These are phyloP conservation scores for Eudasyphora cyanicolor DNA, from an alignment of 2,888 invertebrate genomes.

Conservation along the genomic window DNA sequence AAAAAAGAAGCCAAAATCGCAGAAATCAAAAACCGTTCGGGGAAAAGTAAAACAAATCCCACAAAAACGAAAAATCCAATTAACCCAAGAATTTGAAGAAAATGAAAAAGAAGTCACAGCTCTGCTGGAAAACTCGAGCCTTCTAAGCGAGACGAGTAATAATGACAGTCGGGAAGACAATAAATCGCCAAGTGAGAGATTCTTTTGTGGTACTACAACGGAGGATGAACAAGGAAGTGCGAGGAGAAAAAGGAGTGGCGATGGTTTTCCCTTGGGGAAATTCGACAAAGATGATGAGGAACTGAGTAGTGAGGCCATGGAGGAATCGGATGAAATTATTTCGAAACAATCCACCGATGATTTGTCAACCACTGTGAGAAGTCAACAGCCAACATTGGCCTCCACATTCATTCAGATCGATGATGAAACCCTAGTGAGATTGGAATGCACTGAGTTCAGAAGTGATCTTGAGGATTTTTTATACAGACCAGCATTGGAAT, in stretches of 20 bases:
- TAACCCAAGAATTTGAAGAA: slow-evolving; percentile 72
- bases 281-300: slow-evolving; percentile 30
- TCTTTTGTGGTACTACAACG: slow-evolving; percentile 69
- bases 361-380: slow-evolving; percentile 32
- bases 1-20: slow-evolving; percentile 54
- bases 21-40: slow-evolving; percentile 43
- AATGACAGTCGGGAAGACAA: slow-evolving; percentile 44
- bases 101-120: slow-evolving; percentile 73
- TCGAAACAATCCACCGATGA: slow-evolving; percentile 51
- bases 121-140: slow-evolving; percentile 68
- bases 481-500: slow-evolving; percentile 54
- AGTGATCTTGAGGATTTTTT: slow-evolving; percentile 12
- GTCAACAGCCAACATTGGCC: slow-evolving; percentile 65
- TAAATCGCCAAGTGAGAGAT: slow-evolving; percentile 67
- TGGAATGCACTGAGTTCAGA: not conserved
- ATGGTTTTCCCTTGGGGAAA: not conserved
- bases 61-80: slow-evolving; percentile 71
- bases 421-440: slow-evolving; percentile 17
- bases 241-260: not conserved
- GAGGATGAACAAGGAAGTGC: slow-evolving; percentile 27
- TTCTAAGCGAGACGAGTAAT: slow-evolving; percentile 61
- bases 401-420: slow-evolving; percentile 78
- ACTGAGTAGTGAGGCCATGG: slow-evolving; percentile 7
- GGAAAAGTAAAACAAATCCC: slow-evolving; percentile 39
- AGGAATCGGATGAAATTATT: slow-evolving; percentile 21